Evolutionary conservation across 2,797 vertebrate species (phyloP).

Genomic region (Rhynchonycteris naso): DNA sequence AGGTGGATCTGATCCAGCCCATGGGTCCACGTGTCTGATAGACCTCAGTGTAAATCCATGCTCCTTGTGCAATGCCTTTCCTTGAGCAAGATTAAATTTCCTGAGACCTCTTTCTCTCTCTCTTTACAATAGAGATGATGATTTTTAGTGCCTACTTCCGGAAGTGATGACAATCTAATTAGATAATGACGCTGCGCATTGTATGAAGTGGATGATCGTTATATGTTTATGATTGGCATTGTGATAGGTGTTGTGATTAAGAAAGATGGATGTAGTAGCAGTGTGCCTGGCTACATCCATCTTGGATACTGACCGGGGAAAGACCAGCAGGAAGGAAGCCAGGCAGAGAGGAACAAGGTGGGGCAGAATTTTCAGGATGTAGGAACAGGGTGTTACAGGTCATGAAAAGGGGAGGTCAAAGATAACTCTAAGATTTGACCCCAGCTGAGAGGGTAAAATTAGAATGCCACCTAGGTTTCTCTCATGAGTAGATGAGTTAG

Average conservation of each 20-base stretch:
- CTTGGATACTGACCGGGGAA: not conserved
- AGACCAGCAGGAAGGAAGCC: not conserved
- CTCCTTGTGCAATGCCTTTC: not conserved
- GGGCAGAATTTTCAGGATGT: not conserved
- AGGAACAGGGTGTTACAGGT: not conserved
- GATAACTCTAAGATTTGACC: not conserved
- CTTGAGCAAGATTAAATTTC: not conserved
- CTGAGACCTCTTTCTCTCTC: not conserved
- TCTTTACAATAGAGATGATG: not conserved
- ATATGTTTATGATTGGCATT: not conserved
- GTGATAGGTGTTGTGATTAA: not conserved
- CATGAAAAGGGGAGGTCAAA: not conserved
- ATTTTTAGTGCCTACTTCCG: not conserved
- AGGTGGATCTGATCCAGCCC: not conserved
- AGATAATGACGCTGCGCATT: not conserved
- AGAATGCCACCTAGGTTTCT: not conserved
- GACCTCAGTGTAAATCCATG: not conserved
- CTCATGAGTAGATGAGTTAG: not conserved
- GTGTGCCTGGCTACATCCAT: too few species aligned
- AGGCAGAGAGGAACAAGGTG: not conserved
- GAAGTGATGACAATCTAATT: constrained; percentile 25
- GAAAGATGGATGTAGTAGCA: not conserved
- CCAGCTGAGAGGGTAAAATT: not conserved
- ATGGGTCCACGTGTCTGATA: not conserved
- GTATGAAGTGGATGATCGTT: not conserved